phyloP scores from a whole-genome alignment of 2,888 invertebrate species.

The Galerucella pusilla region DNA sequence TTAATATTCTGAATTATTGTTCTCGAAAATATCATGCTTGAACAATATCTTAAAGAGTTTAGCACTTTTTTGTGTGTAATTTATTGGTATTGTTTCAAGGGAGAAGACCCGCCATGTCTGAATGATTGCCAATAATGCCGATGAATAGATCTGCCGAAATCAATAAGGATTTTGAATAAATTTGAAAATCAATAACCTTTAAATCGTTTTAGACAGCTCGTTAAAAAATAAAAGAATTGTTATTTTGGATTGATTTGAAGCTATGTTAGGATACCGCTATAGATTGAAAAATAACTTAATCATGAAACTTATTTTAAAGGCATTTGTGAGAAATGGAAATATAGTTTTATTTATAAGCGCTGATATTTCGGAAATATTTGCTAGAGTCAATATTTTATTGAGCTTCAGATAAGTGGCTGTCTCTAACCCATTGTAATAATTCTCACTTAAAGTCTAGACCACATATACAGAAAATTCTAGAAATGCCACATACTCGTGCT shows the following conservation, averaged over 20 bases:
- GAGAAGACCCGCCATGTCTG: slow-evolving; percentile 21
- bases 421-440: background rate
- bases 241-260: slow-evolving; percentile 19
- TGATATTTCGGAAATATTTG: too few species aligned
- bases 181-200: slow-evolving; percentile 33
- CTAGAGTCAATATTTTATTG: too few species aligned
- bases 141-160: slow-evolving; percentile 34
- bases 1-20: too few species aligned
- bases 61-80: slow-evolving; percentile 10
- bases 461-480: slow-evolving; percentile 36
- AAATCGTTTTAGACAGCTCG: slow-evolving; percentile 33
- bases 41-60: too few species aligned
- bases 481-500: slow-evolving; percentile 35
- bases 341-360: too few species aligned
- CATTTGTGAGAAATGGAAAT: background rate
- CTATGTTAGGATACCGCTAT: slow-evolving; percentile 4
- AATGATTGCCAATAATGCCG: slow-evolving; percentile 32
- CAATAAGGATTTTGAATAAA: slow-evolving; percentile 35
- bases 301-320: background rate
- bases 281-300: slow-evolving; percentile 8
- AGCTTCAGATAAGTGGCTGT: background rate
- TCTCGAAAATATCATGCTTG: too few species aligned
- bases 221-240: slow-evolving; percentile 17
- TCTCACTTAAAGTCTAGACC: slow-evolving; percentile 26
- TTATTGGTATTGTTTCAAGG: slow-evolving; percentile 29